Conservation (phyloP, 1,140 invertebrate species). For the Prorops nasuta region DNA sequence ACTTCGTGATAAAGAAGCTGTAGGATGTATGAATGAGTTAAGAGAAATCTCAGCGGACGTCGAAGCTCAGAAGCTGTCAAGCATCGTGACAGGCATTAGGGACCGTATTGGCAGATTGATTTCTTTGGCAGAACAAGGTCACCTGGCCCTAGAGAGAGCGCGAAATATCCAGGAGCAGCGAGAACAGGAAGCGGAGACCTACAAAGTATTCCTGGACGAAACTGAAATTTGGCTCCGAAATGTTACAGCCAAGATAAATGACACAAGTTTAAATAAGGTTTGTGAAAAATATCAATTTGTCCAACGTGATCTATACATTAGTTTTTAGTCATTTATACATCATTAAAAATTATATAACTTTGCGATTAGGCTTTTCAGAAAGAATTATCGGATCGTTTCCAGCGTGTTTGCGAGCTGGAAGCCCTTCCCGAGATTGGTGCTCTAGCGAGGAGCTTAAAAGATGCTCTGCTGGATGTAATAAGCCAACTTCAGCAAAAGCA, state of each 20-base stretch:
- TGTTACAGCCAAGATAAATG: constrained; percentile 32
- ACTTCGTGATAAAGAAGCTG: constrained; percentile 59
- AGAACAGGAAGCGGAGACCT: constrained; percentile 60
- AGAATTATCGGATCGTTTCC: constrained; percentile 39
- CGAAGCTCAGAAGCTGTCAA: constrained; percentile 56
- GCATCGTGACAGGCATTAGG: constrained; percentile 54
- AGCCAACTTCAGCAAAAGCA: constrained; percentile 36
- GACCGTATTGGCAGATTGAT: constrained; percentile 60
- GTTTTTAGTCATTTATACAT: no score
- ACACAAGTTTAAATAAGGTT: constrained; percentile 43
- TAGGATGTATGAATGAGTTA: constrained; percentile 58
- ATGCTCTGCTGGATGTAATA: constrained; percentile 40
- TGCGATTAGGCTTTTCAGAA: constrained; percentile 44
- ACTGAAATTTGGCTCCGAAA: constrained; percentile 63
- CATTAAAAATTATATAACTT: no score
- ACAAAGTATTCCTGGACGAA: constrained; percentile 63
- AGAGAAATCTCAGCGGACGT: constrained; percentile 53
- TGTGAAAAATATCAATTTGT: constrained; percentile 8
- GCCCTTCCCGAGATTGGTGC: constrained; percentile 42
- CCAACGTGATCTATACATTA: no score
- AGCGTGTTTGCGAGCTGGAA: constrained; percentile 42
- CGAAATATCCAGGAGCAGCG: constrained; percentile 57
- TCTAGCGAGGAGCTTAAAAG: constrained; percentile 41
- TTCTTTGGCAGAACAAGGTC: constrained; percentile 63
- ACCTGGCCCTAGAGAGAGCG: constrained; percentile 59